These are phyloP conservation scores for Podilymbus podiceps DNA, from an alignment of 2,113 vertebrate genomes.

Conservation along the genomic window DNA sequence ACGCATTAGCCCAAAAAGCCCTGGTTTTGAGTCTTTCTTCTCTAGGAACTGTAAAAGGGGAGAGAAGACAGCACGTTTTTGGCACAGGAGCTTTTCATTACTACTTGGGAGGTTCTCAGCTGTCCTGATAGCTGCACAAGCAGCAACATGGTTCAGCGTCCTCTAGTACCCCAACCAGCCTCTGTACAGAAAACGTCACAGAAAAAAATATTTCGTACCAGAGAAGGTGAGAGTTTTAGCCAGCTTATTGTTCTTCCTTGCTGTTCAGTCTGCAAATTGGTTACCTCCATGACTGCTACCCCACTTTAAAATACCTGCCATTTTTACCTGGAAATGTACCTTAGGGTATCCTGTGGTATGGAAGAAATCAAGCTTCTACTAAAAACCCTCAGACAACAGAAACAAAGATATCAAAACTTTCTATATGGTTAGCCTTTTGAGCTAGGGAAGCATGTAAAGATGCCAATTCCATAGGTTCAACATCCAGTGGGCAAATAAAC, in stretches of 20 bases:
- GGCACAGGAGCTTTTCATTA: not conserved
- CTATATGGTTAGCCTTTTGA: not conserved
- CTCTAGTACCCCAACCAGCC: not conserved
- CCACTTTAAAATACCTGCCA: not conserved
- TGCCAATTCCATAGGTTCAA: not conserved
- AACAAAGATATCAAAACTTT: not conserved
- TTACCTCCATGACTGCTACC: not conserved
- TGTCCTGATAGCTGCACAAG: not conserved
- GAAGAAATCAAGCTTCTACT: not conserved
- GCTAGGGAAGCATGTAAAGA: not conserved
- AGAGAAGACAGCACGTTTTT: not conserved
- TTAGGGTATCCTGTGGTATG: not conserved
- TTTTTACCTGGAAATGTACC: not conserved
- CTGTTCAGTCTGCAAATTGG: not conserved
- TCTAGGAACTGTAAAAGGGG: not conserved
- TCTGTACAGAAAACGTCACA: not conserved
- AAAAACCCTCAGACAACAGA: not conserved
- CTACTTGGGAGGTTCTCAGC: not conserved
- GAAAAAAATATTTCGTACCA: not conserved
- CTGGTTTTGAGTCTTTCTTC: not conserved
- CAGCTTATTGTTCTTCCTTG: not conserved
- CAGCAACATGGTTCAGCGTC: fast-evolving
- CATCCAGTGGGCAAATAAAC: not conserved
- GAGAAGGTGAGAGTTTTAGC: not conserved
- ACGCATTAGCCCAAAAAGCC: not conserved